Evolutionary conservation across 2,797 vertebrate genomes (phyloP), one percentile per base, ranked within the genome.

Genomic region (Darevskia nairensis): DNA sequence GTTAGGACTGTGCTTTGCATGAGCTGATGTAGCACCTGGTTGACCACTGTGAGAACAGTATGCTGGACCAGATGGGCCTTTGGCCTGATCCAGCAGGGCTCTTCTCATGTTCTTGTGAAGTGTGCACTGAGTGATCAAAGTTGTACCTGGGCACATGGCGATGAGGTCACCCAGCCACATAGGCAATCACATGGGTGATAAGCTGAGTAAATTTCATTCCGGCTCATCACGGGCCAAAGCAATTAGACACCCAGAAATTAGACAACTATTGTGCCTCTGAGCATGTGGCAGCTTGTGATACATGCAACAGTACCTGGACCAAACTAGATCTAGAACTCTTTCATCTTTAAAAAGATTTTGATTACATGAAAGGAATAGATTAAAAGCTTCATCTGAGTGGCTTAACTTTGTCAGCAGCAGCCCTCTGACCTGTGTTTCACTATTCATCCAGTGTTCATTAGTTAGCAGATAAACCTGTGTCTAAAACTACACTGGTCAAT

Each of bases 161-260:
- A 80, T 80, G 78, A 50, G 46, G 66, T 86, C 68, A 80, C 80
- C 68, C 72, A 66, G 46, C 8, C 50, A 27, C 68, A 80, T 41
- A 71, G 80, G 78, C 25, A 41, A 68, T 71, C 66, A 86, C 44
- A 64, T 86, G 72, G 27, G 27, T 86, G n/a, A 86, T 80, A 23
- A 86, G 13, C 77, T 86, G 46, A 50, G 61, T 35, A 86, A 79
- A 86, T 79, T 69, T 69, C 64, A 86, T 23, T 69, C 61, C 29
- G 35, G 11, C n/a, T 86, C 61, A 46, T 68, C 75, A 69, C 46
- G n/a, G 75, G 66, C 75, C 39, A 64, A 68, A 69, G 74, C 75
- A 85, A 85, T 85, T 85, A 85, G 74, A 68, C 84, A 77, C 6
- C 29, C 39, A 68, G 82, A 61, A 86, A 86, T 86, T 86, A 78